Percentiles rank a stretch among this genome's conserved stretches.
Evolutionary conservation across 2,888 invertebrate species (phyloP).

Genomic region (Megaustenia siamemsis): DNA sequence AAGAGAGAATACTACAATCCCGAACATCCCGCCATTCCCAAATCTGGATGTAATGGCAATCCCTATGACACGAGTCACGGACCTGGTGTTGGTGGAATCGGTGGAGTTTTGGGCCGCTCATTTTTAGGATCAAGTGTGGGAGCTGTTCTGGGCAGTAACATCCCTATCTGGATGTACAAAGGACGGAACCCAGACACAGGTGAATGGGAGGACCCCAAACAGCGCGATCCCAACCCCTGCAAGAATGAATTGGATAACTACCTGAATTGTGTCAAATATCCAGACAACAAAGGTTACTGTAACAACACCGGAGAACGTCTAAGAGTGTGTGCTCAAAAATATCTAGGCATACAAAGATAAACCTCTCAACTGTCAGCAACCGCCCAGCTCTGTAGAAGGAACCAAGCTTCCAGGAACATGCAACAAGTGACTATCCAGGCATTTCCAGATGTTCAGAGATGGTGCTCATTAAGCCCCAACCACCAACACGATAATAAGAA

Average conservation of each 20-base stretch:
- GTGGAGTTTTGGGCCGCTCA: slow-evolving; percentile 27
- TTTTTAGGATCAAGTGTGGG: slow-evolving; percentile 46
- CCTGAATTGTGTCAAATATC: slow-evolving; percentile 42
- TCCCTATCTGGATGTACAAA: slow-evolving; percentile 39
- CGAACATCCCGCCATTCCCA: neutral
- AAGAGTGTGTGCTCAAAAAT: too few species aligned
- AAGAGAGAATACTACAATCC: neutral
- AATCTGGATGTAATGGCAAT: too few species aligned
- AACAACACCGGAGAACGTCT: too few species aligned
- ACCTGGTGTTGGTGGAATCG: slow-evolving; percentile 27
- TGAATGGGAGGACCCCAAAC: slow-evolving; percentile 3
- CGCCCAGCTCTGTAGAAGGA: too few species aligned
- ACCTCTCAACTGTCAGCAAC: too few species aligned
- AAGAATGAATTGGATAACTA: slow-evolving; percentile 48
- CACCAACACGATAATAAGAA: too few species aligned
- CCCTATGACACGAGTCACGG: neutral
- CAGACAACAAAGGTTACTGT: too few species aligned
- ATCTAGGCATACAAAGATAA: too few species aligned
- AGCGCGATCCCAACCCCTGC: slow-evolving; percentile 42
- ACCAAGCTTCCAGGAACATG: too few species aligned
- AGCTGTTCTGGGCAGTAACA: slow-evolving; percentile 42
- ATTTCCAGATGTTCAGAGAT: too few species aligned
- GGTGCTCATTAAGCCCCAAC: too few species aligned
- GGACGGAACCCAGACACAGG: slow-evolving; percentile 52
- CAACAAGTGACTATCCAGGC: too few species aligned